Base-by-base conservation (phyloP, 92 coral and sea anemone species). In the Epizoanthus ramosus region DNA sequence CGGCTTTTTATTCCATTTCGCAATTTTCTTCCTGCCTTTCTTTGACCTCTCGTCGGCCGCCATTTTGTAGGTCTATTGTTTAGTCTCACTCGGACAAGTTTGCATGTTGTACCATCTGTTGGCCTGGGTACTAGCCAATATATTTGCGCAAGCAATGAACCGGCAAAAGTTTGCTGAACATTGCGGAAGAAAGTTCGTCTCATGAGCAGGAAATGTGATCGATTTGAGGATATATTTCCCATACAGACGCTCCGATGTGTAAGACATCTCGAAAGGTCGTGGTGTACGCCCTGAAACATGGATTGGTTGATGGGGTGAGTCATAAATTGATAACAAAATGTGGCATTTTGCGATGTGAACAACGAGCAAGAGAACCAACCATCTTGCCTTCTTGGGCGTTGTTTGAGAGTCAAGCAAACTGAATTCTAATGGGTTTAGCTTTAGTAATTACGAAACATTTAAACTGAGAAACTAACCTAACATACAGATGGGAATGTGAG, bases 281-380 rank as follows among this genome's bases (percentile, higher is more conserved):
- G 66, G 64, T 89, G 80, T 86, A 87, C 79, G 84, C 84, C 89
- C 87, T 77, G 61, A 84, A 87, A 80, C 84, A 96, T 96, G 99
- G 99, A 96, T 83, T 96, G 99, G 99, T 87, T 96, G 35, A 96
- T 96, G 90, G 94, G 98, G 99, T 96, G 67, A 85, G 99, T 82
- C 63, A 12, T 3, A 35, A 22, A 13, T 19, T 22, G 24, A 43
- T 23, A 66, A 33, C 63, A 84, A 24, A 63, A 21, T 23, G 41
- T 28, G 73, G 58, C 31, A 24, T 19, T 13, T 28, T 22, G 23
- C 33, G 69, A 61, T 22, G 43, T 63, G 39, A 18, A 56, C 57
- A 63, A 43, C 73, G 60, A 84, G 31, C 71, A 70, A 65, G 57
- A 63, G 66, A 66, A 58, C 70, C 87, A 70, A 37, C 43, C 43